Base-by-base conservation (phyloP, 2,888 invertebrate genomes). In the Philonicus albiceps region DNA sequence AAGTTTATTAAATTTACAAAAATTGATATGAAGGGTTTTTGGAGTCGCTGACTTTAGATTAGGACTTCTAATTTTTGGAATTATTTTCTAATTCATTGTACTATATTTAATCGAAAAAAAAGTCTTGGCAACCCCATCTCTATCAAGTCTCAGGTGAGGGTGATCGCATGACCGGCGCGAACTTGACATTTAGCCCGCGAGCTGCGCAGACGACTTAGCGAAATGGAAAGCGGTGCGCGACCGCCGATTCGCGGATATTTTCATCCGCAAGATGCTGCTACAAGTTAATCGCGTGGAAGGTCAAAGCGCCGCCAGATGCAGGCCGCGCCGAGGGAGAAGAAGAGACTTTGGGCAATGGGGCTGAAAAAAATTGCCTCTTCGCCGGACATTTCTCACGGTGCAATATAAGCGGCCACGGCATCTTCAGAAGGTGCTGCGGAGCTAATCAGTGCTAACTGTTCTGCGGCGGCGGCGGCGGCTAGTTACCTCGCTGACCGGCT, bases 361-460 rank as follows among this genome's bases (percentile, higher is more conserved):
- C 80, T 31, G 27, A 64, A 80, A 80, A n/a, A 53, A 80, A 31
- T 53, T 3, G 30, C 8, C 27, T 31, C 43, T 76, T 76, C 31
- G 49, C 80, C 6, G 30, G 30, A 31, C 16, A 30, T 80, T n/a
- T 80, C 80, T 80, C 80, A 80, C 80, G 80, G 80, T 80, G 80
- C 80, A 31, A 13, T 43, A 80, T 31, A 19, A 43, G 27, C 49
- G 34, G 22, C 22, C 30, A 5, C 49, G 49, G 80, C 49, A 31
- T 27, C 40, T 80, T 80, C 80, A 80, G 80, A 80, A 80, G 80
- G 80, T 80, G 80, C 49, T 53, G 53, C 40, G 31, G 80, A 40
- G 80, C 80, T 80, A 80, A 80, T 80, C 80, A 80, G 80, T 49
- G n/a, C 80, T 80, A 80, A 80, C 80, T 49, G 80, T 49, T 80